These are phyloP conservation scores for Micropterix aruncella DNA, from an alignment of 2,888 invertebrate genomes.

Conservation along the genomic window DNA sequence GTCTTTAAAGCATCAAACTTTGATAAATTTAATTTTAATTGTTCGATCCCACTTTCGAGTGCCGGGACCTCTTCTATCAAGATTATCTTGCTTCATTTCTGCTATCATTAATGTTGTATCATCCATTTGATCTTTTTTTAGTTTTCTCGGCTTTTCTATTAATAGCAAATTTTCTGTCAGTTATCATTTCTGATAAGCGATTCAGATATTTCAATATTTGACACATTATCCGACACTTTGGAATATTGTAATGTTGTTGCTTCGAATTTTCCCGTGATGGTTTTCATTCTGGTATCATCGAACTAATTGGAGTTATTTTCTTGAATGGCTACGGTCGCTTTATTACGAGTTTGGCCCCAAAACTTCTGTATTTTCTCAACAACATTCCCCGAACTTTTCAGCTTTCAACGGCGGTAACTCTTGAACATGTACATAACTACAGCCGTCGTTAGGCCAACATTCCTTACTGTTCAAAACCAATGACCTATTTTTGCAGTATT, in stretches of 20 bases:
- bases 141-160: not conserved
- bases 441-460: not conserved
- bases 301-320: too few species aligned
- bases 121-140: not conserved
- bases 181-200: too few species aligned
- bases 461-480: not conserved
- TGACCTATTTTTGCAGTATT: conserved; percentile 33
- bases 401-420: not conserved
- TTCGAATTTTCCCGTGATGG: too few species aligned
- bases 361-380: too few species aligned
- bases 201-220: too few species aligned
- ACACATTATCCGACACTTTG: too few species aligned
- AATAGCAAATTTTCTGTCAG: too few species aligned
- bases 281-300: too few species aligned
- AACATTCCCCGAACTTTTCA: not conserved
- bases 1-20: not conserved
- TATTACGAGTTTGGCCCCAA: too few species aligned
- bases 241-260: too few species aligned
- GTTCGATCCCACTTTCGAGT: not conserved
- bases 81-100: not conserved
- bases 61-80: not conserved
- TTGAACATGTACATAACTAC: not conserved
- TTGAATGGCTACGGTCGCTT: too few species aligned
- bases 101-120: not conserved
- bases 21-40: not conserved